These are phyloP conservation scores for Halcyon senegalensis DNA, from an alignment of 2,113 vertebrate species.

Conservation along the genomic window DNA sequence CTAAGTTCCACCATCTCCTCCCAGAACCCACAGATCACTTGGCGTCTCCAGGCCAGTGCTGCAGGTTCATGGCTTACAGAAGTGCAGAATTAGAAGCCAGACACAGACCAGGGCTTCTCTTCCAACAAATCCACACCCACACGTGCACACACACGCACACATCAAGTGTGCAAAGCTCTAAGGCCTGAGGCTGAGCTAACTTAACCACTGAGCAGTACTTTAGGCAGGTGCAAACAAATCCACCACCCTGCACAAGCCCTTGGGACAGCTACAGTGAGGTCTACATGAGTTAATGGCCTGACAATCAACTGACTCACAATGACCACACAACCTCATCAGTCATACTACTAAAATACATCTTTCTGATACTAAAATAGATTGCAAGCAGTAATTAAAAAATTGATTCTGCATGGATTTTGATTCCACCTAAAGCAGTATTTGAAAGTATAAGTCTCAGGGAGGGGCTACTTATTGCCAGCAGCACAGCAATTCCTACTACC, in stretches of 20 bases:
- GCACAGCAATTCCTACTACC: neutral
- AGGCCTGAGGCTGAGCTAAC: neutral
- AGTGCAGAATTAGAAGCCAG: neutral
- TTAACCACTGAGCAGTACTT: neutral
- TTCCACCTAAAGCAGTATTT: neutral
- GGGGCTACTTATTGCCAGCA: neutral
- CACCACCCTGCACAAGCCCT: neutral
- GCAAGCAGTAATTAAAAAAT: neutral
- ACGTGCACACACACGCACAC: fast-evolving
- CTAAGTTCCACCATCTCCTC: neutral
- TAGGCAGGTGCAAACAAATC: neutral
- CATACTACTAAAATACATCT: neutral
- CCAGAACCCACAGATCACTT: neutral
- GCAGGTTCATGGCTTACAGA: neutral
- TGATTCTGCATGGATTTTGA: neutral
- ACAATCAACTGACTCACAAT: neutral
- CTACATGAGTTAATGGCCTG: fast-evolving
- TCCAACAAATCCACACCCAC: neutral
- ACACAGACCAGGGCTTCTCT: neutral
- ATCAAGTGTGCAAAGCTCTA: neutral
- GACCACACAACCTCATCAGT: neutral
- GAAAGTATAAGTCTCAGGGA: fast-evolving
- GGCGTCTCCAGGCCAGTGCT: neutral
- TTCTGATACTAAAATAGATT: neutral
- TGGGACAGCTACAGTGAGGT: neutral